Evolutionary conservation across 2,797 vertebrate genomes (phyloP).

Genomic region (Chaunax sp.): DNA sequence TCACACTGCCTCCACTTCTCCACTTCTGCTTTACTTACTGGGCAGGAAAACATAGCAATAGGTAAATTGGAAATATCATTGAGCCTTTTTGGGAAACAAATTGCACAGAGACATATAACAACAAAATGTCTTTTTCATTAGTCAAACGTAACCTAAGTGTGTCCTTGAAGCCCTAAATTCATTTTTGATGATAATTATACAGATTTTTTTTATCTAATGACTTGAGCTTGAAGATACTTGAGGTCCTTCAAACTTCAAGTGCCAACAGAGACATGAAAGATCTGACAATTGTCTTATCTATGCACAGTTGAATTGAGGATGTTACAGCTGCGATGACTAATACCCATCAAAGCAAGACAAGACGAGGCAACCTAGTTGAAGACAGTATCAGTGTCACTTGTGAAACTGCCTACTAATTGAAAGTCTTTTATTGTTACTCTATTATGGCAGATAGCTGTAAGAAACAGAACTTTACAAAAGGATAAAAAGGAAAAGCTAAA

Average conservation of each 20-base stretch:
- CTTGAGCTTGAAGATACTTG: conserved; percentile 7
- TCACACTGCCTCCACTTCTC: too few species aligned
- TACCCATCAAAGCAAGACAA: too few species aligned
- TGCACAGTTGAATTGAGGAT: conserved; percentile 19
- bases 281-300: conserved; percentile 18
- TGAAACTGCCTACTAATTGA: conserved; percentile 27
- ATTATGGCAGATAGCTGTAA: background rate
- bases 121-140: too few species aligned
- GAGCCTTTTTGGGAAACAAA: too few species aligned
- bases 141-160: too few species aligned
- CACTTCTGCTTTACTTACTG: too few species aligned
- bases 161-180: background rate
- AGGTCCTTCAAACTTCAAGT: conserved; percentile 34
- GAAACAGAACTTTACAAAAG: background rate
- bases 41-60: too few species aligned
- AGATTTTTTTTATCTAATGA: background rate
- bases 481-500: conserved; percentile 17
- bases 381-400: too few species aligned
- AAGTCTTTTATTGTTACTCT: background rate
- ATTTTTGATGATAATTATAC: conserved; percentile 25
- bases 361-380: too few species aligned
- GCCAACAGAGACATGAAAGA: conserved; percentile 14
- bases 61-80: too few species aligned
- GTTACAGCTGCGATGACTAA: conserved; percentile 49
- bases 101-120: too few species aligned